Evolutionary conservation across 92 coral and sea anemone species (phyloP).

Genomic region (Bergia puertoricense): DNA sequence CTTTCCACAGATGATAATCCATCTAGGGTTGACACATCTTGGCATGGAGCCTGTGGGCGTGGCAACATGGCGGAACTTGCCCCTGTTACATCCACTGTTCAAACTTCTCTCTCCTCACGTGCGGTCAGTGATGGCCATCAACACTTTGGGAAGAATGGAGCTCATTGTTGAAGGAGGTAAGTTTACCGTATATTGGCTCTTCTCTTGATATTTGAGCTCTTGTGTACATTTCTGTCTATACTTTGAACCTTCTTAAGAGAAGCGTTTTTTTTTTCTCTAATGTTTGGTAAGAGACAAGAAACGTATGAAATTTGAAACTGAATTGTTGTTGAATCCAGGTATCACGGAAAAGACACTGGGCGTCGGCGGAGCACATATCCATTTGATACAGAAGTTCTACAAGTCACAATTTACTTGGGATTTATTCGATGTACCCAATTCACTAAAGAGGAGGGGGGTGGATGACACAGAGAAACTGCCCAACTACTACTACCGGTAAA

Average conservation of each 20-base stretch:
- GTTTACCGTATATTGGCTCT: neutral
- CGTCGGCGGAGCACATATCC: slow-evolving; percentile 53
- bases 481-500: slow-evolving; percentile 49
- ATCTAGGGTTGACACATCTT: slow-evolving; percentile 22
- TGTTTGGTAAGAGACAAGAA: too few relatives aligned
- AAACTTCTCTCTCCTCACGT: slow-evolving; percentile 39
- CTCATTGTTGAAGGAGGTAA: slow-evolving; percentile 38
- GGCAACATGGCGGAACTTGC: slow-evolving; percentile 41
- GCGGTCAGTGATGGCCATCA: slow-evolving; percentile 47
- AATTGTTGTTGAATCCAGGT: neutral
- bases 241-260: neutral
- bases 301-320: neutral
- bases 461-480: slow-evolving; percentile 55
- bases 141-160: slow-evolving; percentile 35
- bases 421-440: slow-evolving; percentile 34
- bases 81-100: slow-evolving; percentile 35
- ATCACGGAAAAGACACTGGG: slow-evolving; percentile 37
- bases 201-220: neutral
- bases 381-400: slow-evolving; percentile 67
- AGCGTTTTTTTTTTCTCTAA: too few relatives aligned
- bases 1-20: slow-evolving; percentile 32
- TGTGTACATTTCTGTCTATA: neutral
- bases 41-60: slow-evolving; percentile 40
- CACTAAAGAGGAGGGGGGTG: slow-evolving; percentile 53
- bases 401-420: slow-evolving; percentile 42